Conservation (phyloP, 1,140 invertebrate genomes). For the Cherax quadricarinatus region DNA sequence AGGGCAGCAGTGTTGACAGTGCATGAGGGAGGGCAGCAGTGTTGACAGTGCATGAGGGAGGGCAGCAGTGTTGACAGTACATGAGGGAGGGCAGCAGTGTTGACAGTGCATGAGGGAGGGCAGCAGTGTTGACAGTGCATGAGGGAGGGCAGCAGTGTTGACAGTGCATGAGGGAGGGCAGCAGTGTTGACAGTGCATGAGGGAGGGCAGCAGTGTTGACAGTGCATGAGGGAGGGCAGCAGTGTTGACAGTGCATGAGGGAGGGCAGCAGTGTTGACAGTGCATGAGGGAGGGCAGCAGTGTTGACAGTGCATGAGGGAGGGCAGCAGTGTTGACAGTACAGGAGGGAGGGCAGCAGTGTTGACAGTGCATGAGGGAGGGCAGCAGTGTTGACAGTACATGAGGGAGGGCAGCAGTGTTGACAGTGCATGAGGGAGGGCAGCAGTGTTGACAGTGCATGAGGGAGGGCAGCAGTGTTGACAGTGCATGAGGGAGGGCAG, state of each 20-base stretch:
- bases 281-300: background rate
- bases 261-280: background rate
- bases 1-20: no score
- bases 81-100: background rate
- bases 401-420: background rate
- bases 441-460: background rate
- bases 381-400: background rate
- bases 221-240: background rate
- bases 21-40: background rate
- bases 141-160: background rate
- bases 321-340: background rate
- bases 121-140: background rate
- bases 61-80: background rate
- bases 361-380: background rate
- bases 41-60: background rate
- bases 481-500: background rate
- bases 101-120: no score
- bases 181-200: no score
- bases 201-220: no score
- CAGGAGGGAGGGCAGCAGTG: background rate
- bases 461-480: background rate
- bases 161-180: background rate
- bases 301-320: background rate
- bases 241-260: background rate
- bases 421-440: background rate